A percentile compares a stretch with the other conserved stretches of the same genome.
Evolutionary conservation across 2,888 invertebrate species (phyloP).

Genomic region (Ischnura elegans): DNA sequence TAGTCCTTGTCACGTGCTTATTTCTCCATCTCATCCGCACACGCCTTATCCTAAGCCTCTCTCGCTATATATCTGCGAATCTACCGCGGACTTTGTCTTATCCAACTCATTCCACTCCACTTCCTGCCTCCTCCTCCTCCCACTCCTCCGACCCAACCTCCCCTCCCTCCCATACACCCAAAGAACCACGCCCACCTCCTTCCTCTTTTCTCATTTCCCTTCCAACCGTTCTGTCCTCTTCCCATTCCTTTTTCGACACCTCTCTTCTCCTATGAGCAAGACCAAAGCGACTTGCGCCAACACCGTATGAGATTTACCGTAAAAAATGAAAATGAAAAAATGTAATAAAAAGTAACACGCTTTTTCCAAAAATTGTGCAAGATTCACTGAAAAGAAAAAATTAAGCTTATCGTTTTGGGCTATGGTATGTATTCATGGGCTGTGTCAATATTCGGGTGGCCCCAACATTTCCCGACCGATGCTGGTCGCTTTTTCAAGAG

Average conservation of each 20-base stretch:
- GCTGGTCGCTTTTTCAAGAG: no score
- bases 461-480: no score
- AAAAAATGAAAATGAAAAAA: no score
- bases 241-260: background rate
- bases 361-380: no score
- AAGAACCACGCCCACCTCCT: no score
- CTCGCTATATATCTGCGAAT: background rate
- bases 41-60: background rate
- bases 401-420: no score
- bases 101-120: conserved; percentile 31
- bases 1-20: background rate
- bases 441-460: no score
- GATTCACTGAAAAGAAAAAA: no score
- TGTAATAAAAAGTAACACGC: no score
- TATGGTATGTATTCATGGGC: no score
- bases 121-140: conserved; percentile 6
- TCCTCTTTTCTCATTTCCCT: no score
- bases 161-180: background rate
- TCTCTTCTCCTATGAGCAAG: no score
- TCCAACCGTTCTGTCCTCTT: background rate
- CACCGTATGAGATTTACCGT: conserved; percentile 7
- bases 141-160: background rate
- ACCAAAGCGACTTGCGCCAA: background rate
- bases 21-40: background rate
- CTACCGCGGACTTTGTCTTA: conserved; percentile 1